Percentiles rank a stretch among this genome's conserved stretches.
These are phyloP conservation scores for Malachius bipustulatus DNA, from an alignment of 2,888 invertebrate species.

Conservation along the genomic window DNA sequence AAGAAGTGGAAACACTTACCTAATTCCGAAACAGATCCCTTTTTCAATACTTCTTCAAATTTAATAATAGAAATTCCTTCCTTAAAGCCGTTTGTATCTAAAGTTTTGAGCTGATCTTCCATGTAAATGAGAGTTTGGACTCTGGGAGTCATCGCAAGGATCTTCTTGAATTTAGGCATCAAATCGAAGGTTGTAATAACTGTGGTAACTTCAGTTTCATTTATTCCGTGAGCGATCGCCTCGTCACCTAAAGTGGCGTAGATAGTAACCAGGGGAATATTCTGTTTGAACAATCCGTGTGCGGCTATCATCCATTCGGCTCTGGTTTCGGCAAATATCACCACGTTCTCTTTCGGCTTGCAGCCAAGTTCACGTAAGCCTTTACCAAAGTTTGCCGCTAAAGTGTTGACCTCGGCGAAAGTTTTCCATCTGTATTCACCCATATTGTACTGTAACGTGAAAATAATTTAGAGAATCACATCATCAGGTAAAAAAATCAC, in stretches of 20 bases:
- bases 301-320: conserved; percentile 98
- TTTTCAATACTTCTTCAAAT: conserved; percentile 58
- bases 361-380: conserved; percentile 75
- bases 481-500: neutral
- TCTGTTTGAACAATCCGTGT: conserved; percentile 91
- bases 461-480: neutral
- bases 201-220: conserved; percentile 88
- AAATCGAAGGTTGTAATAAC: conserved; percentile 90
- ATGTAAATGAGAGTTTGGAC: conserved; percentile 75
- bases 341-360: conserved; percentile 61
- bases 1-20: conserved; percentile 32
- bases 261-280: conserved; percentile 91
- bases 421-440: conserved; percentile 88
- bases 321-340: conserved; percentile 93
- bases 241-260: conserved; percentile 90
- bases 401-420: conserved; percentile 63
- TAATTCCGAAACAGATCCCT: conserved; percentile 38
- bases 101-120: conserved; percentile 72
- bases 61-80: conserved; percentile 59
- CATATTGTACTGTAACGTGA: conserved; percentile 64
- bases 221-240: conserved; percentile 91
- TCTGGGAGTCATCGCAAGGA: conserved; percentile 57
- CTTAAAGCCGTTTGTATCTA: conserved; percentile 59
- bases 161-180: conserved; percentile 76
- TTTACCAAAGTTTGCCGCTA: conserved; percentile 67